phyloP scores from a whole-genome alignment of 1,140 invertebrate genomes.

The Pogonomyrmex barbatus region DNA sequence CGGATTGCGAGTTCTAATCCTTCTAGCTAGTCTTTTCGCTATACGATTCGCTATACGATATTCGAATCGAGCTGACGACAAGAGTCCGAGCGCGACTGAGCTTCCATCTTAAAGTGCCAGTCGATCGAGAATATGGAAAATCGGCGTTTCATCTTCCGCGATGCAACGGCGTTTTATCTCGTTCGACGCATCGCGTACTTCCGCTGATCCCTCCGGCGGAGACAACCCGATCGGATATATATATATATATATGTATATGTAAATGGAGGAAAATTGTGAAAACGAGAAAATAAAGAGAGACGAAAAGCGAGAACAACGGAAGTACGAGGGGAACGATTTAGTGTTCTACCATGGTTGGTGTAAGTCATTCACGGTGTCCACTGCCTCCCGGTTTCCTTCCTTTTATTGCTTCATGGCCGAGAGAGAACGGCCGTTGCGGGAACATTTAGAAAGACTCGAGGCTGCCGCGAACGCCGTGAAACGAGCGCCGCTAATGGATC shows the following conservation, averaged over 20 bases:
- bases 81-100: not conserved
- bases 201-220: not conserved
- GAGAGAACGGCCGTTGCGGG: constrained; percentile 52
- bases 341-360: not conserved
- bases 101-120: not conserved
- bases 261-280: not conserved
- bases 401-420: constrained; percentile 72
- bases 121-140: not conserved
- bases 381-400: constrained; percentile 50
- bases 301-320: not conserved
- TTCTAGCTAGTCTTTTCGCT: not conserved
- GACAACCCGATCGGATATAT: not conserved
- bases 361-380: constrained; percentile 36
- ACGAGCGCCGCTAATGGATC: constrained; percentile 50
- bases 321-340: not conserved
- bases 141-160: not conserved
- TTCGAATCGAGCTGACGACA: not conserved
- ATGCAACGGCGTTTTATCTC: not conserved
- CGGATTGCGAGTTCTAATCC: not conserved
- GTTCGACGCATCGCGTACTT: constrained; percentile 7
- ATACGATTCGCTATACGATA: not conserved
- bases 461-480: constrained; percentile 27
- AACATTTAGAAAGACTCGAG: constrained; percentile 9
- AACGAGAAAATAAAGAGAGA: not conserved
- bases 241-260: not conserved